Evolutionary conservation across 2,888 invertebrate genomes (phyloP), one percentile per base, ranked within the genome.

Genomic region (Andrena haemorrhoa): DNA sequence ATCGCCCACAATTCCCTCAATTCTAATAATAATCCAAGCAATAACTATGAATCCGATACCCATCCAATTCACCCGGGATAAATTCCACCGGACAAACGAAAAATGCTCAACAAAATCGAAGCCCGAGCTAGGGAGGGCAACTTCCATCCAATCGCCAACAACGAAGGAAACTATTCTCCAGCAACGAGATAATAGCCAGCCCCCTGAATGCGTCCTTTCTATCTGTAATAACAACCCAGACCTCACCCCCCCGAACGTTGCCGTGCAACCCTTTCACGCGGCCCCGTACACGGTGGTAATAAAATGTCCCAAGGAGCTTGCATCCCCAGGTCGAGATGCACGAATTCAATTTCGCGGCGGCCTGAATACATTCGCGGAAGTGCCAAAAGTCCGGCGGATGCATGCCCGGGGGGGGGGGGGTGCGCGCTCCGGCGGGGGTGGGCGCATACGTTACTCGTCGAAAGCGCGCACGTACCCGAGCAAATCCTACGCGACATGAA

Each of bases 281-380:
- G 23, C 53, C 20, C 31, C 20, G 29, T 56, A 49, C 41, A 33
- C 26, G 29, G n/a, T n/a, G 56, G 47, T 58, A 76, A 79, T 70
- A 79, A 81, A 81, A 81, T 73, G 41, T 66, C 65, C 33, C 20
- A 56, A 49, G 69, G 29, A 51, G 31, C 33, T 20, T 58, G 68
- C 0, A 12, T 6, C 10, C 16, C 69, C 29, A 2, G 31, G 63
- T 33, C 31, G 61, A 8, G 66, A 70, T 41, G 73, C 79, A 47
- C 81, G 65, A 79, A 79, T 81, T 81, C 79, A 81, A 81, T 81
- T 79, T 79, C 79, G 74, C 79, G 70, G 33, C 58, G 74, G 33
- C 12, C 53, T 65, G 66, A 70, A 82, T 82, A 65, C 80, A 70
- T 74, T 60, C 53, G 35, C 26, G 74, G 60, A 69, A 70, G 65